phyloP scores from a whole-genome alignment of 92 coral and sea anemone genomes.

The Blastomussa wellsi region DNA sequence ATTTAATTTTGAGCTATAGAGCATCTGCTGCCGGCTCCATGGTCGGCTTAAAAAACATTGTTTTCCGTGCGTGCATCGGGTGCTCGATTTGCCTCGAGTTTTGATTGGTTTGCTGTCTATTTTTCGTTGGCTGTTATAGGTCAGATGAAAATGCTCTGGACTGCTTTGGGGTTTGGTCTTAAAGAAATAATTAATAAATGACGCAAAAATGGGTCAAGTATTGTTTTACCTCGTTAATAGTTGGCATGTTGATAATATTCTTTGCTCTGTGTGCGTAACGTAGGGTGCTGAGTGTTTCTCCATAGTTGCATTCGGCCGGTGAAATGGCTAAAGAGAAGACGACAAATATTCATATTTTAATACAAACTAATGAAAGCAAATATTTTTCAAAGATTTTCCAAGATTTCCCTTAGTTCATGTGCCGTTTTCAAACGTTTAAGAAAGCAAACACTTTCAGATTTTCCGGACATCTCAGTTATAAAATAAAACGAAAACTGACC shows the following conservation, averaged over 20 bases:
- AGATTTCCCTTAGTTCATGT: too few species aligned
- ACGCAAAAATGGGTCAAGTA: neutral
- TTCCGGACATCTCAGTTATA: too few species aligned
- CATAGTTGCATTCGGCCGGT: slow-evolving; percentile 93
- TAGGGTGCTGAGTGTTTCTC: slow-evolving; percentile 92
- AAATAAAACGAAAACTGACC: slow-evolving; percentile 46
- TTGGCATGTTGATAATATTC: slow-evolving; percentile 90
- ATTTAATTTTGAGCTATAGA: too few species aligned
- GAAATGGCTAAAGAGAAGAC: slow-evolving; percentile 70
- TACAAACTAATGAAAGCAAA: neutral
- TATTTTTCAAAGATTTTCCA: neutral
- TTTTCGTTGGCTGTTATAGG: neutral
- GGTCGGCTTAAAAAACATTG: neutral
- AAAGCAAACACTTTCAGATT: too few species aligned
- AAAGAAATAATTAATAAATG: neutral
- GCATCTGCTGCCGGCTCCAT: neutral
- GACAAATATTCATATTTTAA: neutral
- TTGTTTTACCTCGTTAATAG: slow-evolving; percentile 84
- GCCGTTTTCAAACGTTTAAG: too few species aligned
- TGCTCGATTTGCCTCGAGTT: neutral
- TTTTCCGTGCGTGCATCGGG: neutral
- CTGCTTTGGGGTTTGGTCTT: neutral
- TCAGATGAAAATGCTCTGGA: neutral
- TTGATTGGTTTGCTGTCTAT: neutral
- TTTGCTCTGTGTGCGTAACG: slow-evolving; percentile 97